These are phyloP conservation scores for Neolamprologus longior DNA, from an alignment of 2,113 vertebrate species.

Conservation along the genomic window DNA sequence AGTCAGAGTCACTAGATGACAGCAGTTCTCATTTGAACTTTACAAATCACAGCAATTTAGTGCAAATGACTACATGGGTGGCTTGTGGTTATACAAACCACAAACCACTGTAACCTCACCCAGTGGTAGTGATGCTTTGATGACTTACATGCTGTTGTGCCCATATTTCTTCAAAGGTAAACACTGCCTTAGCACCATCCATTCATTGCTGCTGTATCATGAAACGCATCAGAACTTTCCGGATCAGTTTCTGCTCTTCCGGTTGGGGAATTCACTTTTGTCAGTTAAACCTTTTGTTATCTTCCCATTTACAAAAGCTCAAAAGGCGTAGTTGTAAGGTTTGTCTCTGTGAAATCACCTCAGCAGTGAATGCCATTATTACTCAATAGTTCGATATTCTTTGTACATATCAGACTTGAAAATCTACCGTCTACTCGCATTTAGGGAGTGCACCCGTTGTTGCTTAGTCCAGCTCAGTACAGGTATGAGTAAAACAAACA, in stretches of 20 bases:
- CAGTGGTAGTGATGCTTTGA: not conserved
- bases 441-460: not conserved
- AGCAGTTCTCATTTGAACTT: not conserved
- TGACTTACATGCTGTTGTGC: not conserved
- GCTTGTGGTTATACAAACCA: not conserved
- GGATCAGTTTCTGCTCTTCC: not conserved
- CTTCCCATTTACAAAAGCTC: not conserved
- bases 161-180: not conserved
- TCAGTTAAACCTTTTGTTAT: not conserved
- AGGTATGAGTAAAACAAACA: not conserved
- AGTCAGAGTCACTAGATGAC: not conserved
- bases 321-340: not conserved
- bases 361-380: not conserved
- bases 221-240: not conserved
- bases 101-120: not conserved
- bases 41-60: not conserved
- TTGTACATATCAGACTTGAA: not conserved
- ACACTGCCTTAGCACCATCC: not conserved
- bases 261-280: not conserved
- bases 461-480: not conserved
- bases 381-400: not conserved
- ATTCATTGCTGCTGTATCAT: not conserved
- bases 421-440: not conserved
- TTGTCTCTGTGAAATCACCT: not conserved
- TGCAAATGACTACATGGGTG: not conserved